A percentile compares a stretch with the other conserved stretches of the same genome.
Evolutionary conservation across 2,888 invertebrate genomes (phyloP).

Genomic region (Microplitis deprimator): DNA sequence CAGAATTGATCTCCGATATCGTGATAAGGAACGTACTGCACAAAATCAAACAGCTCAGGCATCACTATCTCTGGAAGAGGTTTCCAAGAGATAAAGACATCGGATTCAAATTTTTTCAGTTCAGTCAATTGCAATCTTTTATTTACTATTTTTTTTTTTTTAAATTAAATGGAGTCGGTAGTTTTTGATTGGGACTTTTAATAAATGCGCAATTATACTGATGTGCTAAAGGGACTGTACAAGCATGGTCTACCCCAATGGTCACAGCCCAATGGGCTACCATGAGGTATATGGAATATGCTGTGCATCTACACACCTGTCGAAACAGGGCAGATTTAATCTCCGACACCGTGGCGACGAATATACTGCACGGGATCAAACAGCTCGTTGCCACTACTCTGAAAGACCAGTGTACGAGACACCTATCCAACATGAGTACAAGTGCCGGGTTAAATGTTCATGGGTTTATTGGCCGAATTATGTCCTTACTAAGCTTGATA

Average conservation of each 20-base stretch:
- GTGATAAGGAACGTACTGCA: background rate
- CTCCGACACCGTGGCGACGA: slow-evolving; percentile 78
- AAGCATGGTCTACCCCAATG: slow-evolving; percentile 81
- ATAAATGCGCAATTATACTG: background rate
- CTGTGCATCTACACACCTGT: slow-evolving; percentile 74
- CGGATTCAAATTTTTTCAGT: background rate
- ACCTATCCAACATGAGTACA: slow-evolving; percentile 56
- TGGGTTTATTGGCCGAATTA: too few species aligned
- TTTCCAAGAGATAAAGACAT: background rate
- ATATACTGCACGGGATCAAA: slow-evolving; percentile 72
- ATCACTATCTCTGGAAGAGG: slow-evolving; percentile 1
- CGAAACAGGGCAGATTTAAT: slow-evolving; percentile 73
- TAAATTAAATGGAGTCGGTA: background rate
- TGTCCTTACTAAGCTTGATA: too few species aligned
- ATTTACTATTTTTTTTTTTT: background rate
- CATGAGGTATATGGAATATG: slow-evolving; percentile 84
- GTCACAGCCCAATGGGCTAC: slow-evolving; percentile 80
- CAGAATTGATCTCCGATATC: background rate
- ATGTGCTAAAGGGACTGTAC: slow-evolving; percentile 43
- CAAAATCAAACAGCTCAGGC: background rate
- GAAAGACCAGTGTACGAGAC: slow-evolving; percentile 56
- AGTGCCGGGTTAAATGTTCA: slow-evolving; percentile 51
- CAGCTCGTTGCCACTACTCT: slow-evolving; percentile 66
- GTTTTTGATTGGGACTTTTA: too few species aligned
- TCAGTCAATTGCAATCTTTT: background rate